Evolutionary conservation across 2,113 vertebrate species (phyloP).

Genomic region (Poeciliopsis prolifica): DNA sequence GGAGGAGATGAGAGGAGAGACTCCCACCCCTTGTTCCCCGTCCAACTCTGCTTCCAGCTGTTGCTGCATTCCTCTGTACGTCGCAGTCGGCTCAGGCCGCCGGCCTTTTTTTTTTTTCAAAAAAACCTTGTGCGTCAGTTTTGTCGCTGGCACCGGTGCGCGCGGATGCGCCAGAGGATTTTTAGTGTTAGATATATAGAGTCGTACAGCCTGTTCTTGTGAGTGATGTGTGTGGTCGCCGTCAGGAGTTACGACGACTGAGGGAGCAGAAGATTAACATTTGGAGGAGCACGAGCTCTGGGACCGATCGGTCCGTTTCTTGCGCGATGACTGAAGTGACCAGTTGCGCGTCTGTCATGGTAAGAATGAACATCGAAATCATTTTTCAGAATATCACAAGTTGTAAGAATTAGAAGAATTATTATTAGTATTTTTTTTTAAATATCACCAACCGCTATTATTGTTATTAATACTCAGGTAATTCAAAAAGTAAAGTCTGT

Average conservation of each 20-base stretch:
- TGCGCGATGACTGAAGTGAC: conserved; percentile 66
- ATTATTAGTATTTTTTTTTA: no score
- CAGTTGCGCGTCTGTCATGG: conserved; percentile 53
- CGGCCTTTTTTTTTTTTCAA: conserved; percentile 17
- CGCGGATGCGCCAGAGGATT: conserved; percentile 13
- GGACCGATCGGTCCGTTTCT: conserved; percentile 14
- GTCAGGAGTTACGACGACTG: conserved; percentile 4
- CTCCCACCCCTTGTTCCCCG: conserved; percentile 54
- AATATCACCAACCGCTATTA: background rate
- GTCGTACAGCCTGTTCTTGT: background rate
- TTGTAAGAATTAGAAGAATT: background rate
- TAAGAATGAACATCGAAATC: conserved; percentile 10
- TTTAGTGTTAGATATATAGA: conserved; percentile 1
- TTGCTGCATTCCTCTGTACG: conserved; percentile 65
- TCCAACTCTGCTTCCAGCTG: conserved; percentile 69
- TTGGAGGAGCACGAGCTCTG: conserved; percentile 24
- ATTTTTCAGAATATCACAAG: background rate
- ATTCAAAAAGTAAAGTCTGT: no score
- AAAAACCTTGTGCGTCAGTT: conserved; percentile 7
- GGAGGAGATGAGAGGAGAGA: conserved; percentile 34
- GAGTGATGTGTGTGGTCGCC: conserved; percentile 20
- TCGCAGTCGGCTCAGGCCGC: conserved; percentile 44
- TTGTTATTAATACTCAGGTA: no score
- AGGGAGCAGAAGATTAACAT: conserved; percentile 8
- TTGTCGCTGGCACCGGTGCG: conserved; percentile 17